Percentiles rank a stretch among this genome's conserved stretches.
Evolutionary conservation across 2,888 invertebrate genomes (phyloP).

Genomic region (Amphipyra tragopoginis): DNA sequence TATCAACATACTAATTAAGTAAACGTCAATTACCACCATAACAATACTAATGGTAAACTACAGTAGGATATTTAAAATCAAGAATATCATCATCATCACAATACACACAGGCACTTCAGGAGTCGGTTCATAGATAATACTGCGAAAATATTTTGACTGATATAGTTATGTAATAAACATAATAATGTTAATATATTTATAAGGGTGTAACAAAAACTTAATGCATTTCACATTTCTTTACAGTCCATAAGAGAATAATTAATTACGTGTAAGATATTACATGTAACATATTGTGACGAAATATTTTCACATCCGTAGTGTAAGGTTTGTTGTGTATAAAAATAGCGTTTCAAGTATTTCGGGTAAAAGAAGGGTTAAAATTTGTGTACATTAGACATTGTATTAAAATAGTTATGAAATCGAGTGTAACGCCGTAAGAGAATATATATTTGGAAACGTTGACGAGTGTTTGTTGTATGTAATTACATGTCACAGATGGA

Average conservation of each 20-base stretch:
- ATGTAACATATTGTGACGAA: constrained; percentile 86
- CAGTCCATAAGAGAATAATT: constrained; percentile 86
- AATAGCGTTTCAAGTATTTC: constrained; percentile 85
- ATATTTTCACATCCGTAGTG: constrained; percentile 88
- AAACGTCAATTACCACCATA: constrained; percentile 53
- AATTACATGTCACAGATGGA: constrained; percentile 83
- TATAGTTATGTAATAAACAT: constrained; percentile 83
- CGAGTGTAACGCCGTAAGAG: constrained; percentile 85
- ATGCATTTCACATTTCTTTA: constrained; percentile 90
- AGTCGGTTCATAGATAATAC: constrained; percentile 76
- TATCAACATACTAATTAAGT: constrained; percentile 26
- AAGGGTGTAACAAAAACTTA: constrained; percentile 87
- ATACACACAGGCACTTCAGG: constrained; percentile 58
- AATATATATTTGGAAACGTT: constrained; percentile 89
- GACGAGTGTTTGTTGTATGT: constrained; percentile 86
- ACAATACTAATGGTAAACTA: constrained; percentile 26
- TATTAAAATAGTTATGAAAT: constrained; percentile 85
- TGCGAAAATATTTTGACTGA: constrained; percentile 89
- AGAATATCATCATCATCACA: constrained; percentile 42
- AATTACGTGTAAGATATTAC: constrained; percentile 82
- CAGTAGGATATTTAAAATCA: constrained; percentile 29
- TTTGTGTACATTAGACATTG: constrained; percentile 86
- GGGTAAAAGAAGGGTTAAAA: constrained; percentile 84
- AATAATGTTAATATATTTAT: constrained; percentile 88
- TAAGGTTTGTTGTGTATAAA: constrained; percentile 89